Base-by-base conservation (phyloP, 2,888 invertebrate species). In the Netelia inedita region DNA sequence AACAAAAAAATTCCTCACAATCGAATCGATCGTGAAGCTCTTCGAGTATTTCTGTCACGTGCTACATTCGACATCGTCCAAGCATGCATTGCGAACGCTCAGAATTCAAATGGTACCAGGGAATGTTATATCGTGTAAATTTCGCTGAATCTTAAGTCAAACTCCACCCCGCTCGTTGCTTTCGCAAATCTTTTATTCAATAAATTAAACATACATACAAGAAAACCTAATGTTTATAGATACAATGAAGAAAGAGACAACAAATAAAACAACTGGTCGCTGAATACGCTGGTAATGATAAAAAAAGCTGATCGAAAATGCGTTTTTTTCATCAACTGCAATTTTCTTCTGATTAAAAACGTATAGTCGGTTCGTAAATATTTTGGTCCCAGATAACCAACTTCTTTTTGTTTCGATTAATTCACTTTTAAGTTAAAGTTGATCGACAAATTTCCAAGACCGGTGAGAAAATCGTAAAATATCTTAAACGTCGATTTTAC, bases 21-120 rank as follows among this genome's bases (percentile, higher is more conserved):
- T 66, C 41, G n/a, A 28, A 19, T 43, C 53, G 59, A 35, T 50
- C 73, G 28, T 65, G 50, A 16, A 65, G 28, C 55, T 19, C 57
- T 80, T 80, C 11, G 43, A n/a, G 61, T 80, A 83, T 83, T 83
- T 72, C 23, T 55, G 76, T 80, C 83, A 83, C 83, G 83, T 43
- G n/a, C 28, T 14, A 10, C 23, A 63, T 43, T 69, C 75, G 61
- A 59, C 59, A 59, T 61, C 73, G 35, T 43, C 23, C 23, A 55
- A 16, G 19, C 76, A 19, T 35, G 35, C 16, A 68, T 55, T 41
- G 55, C 66, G 41, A 50, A 75, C 57, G 65, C 35, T 35, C 43
- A n/a, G 83, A 83, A 79, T 83, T 53, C 76, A 46, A 83, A 83
- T 80, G 50, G 69, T 55, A 16, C 16, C 28, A 23, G 61, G 43